Base-by-base conservation (phyloP, 2,888 invertebrate genomes). In the Thymelicus sylvestris region DNA sequence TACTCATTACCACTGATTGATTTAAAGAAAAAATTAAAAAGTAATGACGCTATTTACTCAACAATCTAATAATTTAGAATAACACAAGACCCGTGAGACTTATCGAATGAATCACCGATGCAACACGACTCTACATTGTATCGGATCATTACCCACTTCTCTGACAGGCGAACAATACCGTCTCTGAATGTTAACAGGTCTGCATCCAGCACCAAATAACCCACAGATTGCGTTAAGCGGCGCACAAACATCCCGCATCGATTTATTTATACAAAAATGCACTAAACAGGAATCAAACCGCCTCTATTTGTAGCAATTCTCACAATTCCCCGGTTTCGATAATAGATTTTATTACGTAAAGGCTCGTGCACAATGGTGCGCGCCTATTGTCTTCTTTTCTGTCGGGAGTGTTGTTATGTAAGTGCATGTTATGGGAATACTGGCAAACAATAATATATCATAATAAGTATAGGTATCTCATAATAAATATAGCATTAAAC, bases 241-340 rank as follows among this genome's bases (percentile, higher is more conserved):
- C 78, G 75, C 75, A 90, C 90, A 91, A 89, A 89, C 85, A 87
- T 86, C 91, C 91, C 92, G 91, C 91, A 78, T 75, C 75, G 72
- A 74, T 75, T 78, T 78, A 81, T 83, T 86, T 84, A 80, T 81
- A 80, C 80, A 76, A 79, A 83, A 87, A 83, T 86, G 83, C 86
- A 83, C 85, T 76, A 83, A 86, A 84, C 75, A 79, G 82, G 86
- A 87, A 88, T 86, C 84, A 76, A 86, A 80, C 82, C 81, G 81
- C 82, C 80, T 78, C 83, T 81, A 86, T 88, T 87, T 86, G 85
- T 86, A 79, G 77, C 83, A 82, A 86, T 88, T 87, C 83, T 81
- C 77, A 79, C 78, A 81, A 83, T 83, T 83, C 82, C 78, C 78
- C 77, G 76, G 77, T 71, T 77, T 72, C 78, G 77, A 75, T 78